Conservation (phyloP, 2,797 vertebrate genomes). For the Diplodus puntazzo region DNA sequence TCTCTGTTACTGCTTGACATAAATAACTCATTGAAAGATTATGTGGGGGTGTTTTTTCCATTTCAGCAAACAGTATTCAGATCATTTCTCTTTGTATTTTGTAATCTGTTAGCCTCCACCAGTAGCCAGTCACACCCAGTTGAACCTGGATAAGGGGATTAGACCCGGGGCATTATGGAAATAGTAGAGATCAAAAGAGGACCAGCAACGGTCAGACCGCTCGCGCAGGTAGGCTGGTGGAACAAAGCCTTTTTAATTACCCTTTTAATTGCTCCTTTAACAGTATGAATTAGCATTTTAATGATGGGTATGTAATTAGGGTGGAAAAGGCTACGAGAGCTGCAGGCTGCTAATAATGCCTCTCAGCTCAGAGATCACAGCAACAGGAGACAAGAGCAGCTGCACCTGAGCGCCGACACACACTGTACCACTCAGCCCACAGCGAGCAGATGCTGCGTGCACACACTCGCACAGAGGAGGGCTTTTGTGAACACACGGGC, state of each 20-base stretch:
- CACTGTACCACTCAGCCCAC: constrained; percentile 55
- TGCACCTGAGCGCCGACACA: constrained; percentile 73
- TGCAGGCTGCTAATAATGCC: constrained; percentile 80
- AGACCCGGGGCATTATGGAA: constrained; percentile 73
- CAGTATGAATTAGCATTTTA: constrained; percentile 86
- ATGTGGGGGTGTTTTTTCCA: neutral
- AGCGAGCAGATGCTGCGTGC: constrained; percentile 68
- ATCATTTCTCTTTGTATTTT: constrained; percentile 10
- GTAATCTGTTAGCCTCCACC: constrained; percentile 47
- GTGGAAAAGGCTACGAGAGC: constrained; percentile 81
- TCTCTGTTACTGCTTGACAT: neutral
- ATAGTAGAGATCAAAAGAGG: constrained; percentile 74
- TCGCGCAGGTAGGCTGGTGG: constrained; percentile 80
- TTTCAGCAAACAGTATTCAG: constrained; percentile 5
- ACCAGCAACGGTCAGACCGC: constrained; percentile 73
- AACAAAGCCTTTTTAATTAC: constrained; percentile 87
- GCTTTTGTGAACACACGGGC: neutral
- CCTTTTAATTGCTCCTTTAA: constrained; percentile 86
- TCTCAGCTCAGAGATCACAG: constrained; percentile 82
- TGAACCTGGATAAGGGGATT: constrained; percentile 76
- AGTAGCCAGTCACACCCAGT: constrained; percentile 64
- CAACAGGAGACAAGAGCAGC: constrained; percentile 78
- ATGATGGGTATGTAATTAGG: constrained; percentile 86
- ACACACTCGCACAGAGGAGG: constrained; percentile 32
- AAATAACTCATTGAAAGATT: neutral